Evolutionary conservation across 2,113 vertebrate genomes (phyloP), one percentile per base, ranked within the genome.

Genomic region (Charadrius vociferus): DNA sequence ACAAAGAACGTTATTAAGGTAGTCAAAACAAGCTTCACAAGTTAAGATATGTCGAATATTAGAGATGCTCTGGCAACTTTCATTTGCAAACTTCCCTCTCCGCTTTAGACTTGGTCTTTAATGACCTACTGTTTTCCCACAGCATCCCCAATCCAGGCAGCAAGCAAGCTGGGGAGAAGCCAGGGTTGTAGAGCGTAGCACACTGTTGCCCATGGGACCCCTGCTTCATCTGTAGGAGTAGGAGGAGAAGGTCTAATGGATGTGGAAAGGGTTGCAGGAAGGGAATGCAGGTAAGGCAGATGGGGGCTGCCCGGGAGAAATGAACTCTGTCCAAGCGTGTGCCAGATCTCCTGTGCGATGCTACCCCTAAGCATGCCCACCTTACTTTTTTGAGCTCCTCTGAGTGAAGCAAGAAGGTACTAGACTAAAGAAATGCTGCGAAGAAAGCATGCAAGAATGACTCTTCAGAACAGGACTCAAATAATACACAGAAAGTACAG

Each of bases 171-270:
- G 30, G 5, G 50, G 32, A 74, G 7, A 37, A 91, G 47, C 32
- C 81, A 78, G 37, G n/a, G 26, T 4, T 66, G 27, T 14, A 52
- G 8, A 73, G 30, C 1, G 1, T 3, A 84, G 56, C 27, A 41
- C 26, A 14, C 24, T 36, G 52, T 0, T 65, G 68, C 26, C 63
- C 47, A 41, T 0, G 0, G 39, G 17, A 72, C 7, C 5, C 63
- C 19, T 19, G 18, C 22, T 66, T 70, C 15, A 30, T 26, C 75
- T 78, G 36, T 15, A 62, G 63, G 59, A 65, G 45, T 15, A 72
- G 24, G 1, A 71, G 61, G 37, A 79, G 45, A 32, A 72, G 41
- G 17, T 66, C 41, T 63, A 27, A 39, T 1, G 52, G 66, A 52
- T n/a, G 14, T 80, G 36, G 32, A 80, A 53, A 10, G 37, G n/a